Evolutionary conservation across 2,113 vertebrate genomes (phyloP), one percentile per base, ranked within the genome.

Genomic region (Ciconia maguari): DNA sequence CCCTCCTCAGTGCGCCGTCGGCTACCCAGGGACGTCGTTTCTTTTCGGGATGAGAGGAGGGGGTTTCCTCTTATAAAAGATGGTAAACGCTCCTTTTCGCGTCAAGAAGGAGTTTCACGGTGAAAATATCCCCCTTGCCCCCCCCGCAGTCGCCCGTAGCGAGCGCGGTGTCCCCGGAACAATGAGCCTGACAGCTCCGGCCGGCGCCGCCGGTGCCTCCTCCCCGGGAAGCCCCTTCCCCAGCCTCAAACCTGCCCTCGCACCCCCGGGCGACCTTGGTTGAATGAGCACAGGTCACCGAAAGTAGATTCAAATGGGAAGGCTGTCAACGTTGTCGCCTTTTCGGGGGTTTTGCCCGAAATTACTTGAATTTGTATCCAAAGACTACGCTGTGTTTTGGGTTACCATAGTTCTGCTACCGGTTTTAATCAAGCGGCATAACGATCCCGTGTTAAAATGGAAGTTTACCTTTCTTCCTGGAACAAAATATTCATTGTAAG

Each of bases 171-270:
- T 69, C 46, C 81, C 81, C 69, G 44, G 76, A 95, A 95, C 96
- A 96, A 95, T 82, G 81, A 74, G 74, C 29, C 77, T 89, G 95
- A 89, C 87, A 82, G 90, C 77, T 65, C 84, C 83, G 38, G 88
- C 93, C 89, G 65, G 70, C 21, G 48, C 75, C 38, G 49, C 41
- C 58, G 51, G 22, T 30, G 14, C n/a, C 29, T 20, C 41, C 52
- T n/a, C 46, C 27, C 20, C 54, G 62, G 58, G 76, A 46, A 69
- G 88, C 82, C 41, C 54, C 69, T 38, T 48, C 6, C 52, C 30
- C 52, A 3, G 76, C n/a, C 57, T 7, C 52, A 4, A 7, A 13
- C 22, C 36, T 24, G 84, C 38, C 46, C 38, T 60, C 32, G 17
- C 66, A 15, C 13, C 38, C 19, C 27, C 5, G 36, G 13, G 16